Percentiles rank a stretch among this genome's conserved stretches.
Conservation (phyloP, 1,140 invertebrate genomes). For the Trachymyrmex cornetzi region DNA sequence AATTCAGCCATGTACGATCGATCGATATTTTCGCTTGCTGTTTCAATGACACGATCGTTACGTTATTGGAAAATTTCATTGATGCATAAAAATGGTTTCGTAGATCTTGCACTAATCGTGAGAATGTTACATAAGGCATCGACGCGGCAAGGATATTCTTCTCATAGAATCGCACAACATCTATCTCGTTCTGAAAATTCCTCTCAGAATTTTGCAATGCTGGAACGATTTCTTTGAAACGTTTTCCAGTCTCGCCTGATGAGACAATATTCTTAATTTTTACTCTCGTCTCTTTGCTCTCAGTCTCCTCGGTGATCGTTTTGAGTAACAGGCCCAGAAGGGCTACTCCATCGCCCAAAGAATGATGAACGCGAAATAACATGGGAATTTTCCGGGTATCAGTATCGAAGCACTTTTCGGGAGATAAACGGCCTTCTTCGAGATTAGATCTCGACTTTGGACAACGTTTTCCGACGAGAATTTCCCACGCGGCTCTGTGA, state of each 20-base stretch:
- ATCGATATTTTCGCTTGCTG: neutral
- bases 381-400: slow-evolving; percentile 79
- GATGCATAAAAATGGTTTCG: neutral
- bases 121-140: slow-evolving; percentile 26
- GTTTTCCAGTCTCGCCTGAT: neutral
- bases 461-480: slow-evolving; percentile 84
- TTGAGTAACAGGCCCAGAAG: slow-evolving; percentile 86
- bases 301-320: slow-evolving; percentile 80
- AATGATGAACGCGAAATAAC: slow-evolving; percentile 87
- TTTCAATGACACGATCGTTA: slow-evolving; percentile 4
- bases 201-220: neutral
- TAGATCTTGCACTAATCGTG: neutral
- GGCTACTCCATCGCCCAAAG: slow-evolving; percentile 86
- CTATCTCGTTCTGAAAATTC: neutral
- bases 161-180: neutral
- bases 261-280: neutral
- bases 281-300: slow-evolving; percentile 11
- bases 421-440: slow-evolving; percentile 4
- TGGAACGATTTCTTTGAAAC: neutral
- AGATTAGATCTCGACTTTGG: slow-evolving; percentile 49
- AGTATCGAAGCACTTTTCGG: slow-evolving; percentile 33
- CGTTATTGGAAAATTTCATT: neutral
- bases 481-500: slow-evolving; percentile 86
- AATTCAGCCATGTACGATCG: neutral
- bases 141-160: slow-evolving; percentile 39